These are phyloP conservation scores for Zeuzera pyrina DNA, from an alignment of 2,888 invertebrate species.

Conservation along the genomic window DNA sequence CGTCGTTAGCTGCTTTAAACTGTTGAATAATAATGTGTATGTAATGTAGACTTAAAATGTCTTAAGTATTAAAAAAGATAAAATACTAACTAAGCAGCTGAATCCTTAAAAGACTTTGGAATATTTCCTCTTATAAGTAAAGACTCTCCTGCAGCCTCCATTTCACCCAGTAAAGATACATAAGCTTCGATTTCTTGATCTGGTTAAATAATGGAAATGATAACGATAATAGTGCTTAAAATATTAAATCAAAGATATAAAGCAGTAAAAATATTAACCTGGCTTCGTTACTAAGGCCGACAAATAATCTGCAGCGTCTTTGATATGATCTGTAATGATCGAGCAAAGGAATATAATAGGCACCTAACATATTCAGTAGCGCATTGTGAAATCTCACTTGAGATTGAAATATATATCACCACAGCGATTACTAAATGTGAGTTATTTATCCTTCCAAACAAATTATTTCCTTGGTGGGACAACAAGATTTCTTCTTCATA, in stretches of 20 bases:
- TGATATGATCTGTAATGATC: conserved; percentile 48
- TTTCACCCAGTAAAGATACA: conserved; percentile 40
- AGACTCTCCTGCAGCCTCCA: conserved; percentile 42
- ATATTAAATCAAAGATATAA: background rate
- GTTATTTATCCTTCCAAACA: too few relatives aligned
- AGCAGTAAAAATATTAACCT: conserved; percentile 23
- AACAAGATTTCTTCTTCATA: too few relatives aligned
- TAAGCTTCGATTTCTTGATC: conserved; percentile 50
- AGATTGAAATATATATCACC: too few relatives aligned
- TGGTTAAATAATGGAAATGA: conserved; percentile 13
- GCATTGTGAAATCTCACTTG: too few relatives aligned
- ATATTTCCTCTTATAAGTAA: conserved; percentile 38
- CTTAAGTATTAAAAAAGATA: background rate
- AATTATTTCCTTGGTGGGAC: too few relatives aligned
- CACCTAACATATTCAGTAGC: too few relatives aligned
- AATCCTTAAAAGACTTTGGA: conserved; percentile 42
- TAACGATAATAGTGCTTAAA: background rate
- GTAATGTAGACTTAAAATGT: background rate
- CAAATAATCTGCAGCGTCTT: conserved; percentile 38
- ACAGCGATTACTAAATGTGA: too few relatives aligned
- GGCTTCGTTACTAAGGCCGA: conserved; percentile 44
- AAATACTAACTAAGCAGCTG: conserved; percentile 43
- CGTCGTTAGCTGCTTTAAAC: conserved; percentile 40
- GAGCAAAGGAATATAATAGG: too few relatives aligned
- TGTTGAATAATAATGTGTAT: conserved; percentile 19